Evolutionary conservation across 2,888 invertebrate genomes (phyloP).

Genomic region (Meiosimyza platycephala): DNA sequence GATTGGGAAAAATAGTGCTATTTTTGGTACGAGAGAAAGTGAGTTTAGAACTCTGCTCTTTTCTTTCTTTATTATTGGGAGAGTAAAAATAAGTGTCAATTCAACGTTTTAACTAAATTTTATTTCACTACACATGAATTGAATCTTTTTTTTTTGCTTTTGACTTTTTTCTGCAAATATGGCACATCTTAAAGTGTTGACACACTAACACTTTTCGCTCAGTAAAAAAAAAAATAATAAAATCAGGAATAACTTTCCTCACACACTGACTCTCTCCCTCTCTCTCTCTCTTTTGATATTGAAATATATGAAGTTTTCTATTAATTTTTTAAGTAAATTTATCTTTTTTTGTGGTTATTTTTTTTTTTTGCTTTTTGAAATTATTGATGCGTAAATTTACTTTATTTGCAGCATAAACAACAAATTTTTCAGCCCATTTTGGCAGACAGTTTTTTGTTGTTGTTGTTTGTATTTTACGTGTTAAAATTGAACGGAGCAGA

Average conservation of each 20-base stretch:
- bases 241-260: no score
- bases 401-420: constrained; percentile 37
- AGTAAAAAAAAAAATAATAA: no score
- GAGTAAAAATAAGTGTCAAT: not conserved
- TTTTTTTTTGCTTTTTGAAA: constrained; percentile 22
- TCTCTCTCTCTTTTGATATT: no score
- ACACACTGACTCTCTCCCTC: no score
- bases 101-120: not conserved
- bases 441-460: constrained; percentile 15
- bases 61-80: no score
- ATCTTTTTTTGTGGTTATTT: not conserved
- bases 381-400: constrained; percentile 39
- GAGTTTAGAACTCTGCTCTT: no score
- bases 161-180: not conserved
- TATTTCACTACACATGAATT: not conserved
- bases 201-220: no score
- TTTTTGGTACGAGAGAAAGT: no score
- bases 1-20: no score
- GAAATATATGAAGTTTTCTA: no score
- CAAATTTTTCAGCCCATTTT: constrained; percentile 35
- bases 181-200: no score
- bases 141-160: not conserved
- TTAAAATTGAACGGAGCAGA: constrained; percentile 8
- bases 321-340: no score
- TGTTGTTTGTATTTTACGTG: not conserved